Evolutionary conservation across 1,140 invertebrate species (phyloP).

Genomic region (Papilio xuthus): DNA sequence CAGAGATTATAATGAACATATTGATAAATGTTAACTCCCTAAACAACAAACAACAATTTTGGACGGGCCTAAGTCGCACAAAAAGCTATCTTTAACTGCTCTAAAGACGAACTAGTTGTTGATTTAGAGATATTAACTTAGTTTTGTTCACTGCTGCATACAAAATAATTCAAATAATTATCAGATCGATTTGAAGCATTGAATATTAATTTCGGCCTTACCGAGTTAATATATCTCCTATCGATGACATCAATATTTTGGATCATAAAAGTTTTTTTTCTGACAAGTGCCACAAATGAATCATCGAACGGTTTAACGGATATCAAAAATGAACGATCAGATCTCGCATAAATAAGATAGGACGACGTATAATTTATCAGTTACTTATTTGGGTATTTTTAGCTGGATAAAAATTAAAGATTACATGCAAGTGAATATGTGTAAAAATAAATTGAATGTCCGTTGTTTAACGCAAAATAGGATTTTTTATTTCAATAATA

Average conservation of each 20-base stretch:
- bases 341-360: slow-evolving; percentile 36
- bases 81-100: no score
- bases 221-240: background rate
- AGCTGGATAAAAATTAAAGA: background rate
- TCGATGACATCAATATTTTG: slow-evolving; percentile 31
- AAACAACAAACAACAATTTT: no score
- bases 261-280: slow-evolving; percentile 12
- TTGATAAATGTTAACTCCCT: no score
- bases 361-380: slow-evolving; percentile 29
- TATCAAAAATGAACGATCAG: slow-evolving; percentile 30
- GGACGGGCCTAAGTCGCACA: no score
- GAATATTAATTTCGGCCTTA: background rate
- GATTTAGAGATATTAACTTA: no score
- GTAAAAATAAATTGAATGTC: no score
- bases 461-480: no score
- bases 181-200: background rate
- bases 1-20: no score
- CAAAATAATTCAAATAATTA: no score
- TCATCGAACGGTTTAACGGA: slow-evolving; percentile 32
- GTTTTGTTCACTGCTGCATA: no score
- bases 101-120: no score
- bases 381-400: slow-evolving; percentile 31
- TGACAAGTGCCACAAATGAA: slow-evolving; percentile 21
- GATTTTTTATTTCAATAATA: no score
- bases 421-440: background rate